A percentile compares a stretch with the other conserved stretches of the same genome.
These are phyloP conservation scores for Gorsachius magnificus DNA, from an alignment of 2,797 vertebrate species.

Conservation along the genomic window DNA sequence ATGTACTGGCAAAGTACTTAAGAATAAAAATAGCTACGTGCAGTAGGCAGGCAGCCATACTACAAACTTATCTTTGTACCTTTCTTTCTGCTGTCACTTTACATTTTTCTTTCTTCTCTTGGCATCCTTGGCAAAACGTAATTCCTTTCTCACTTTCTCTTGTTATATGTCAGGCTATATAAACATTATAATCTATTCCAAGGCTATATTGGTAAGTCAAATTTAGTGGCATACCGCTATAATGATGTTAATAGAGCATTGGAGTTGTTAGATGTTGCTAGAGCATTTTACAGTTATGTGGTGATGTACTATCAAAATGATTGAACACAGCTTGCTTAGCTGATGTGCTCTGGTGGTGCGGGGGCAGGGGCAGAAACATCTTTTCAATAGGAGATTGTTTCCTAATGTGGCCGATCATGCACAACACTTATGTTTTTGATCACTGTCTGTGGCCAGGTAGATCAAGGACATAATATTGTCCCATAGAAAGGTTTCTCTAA, in stretches of 20 bases:
- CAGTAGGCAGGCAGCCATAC: neutral
- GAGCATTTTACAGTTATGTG: neutral
- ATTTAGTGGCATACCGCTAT: neutral
- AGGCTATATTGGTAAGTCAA: neutral
- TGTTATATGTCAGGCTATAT: neutral
- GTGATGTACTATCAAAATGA: neutral
- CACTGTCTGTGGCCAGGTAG: neutral
- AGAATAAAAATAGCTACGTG: neutral
- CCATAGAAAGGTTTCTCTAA: neutral
- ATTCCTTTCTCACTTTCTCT: neutral
- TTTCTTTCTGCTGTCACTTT: neutral
- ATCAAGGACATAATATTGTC: neutral
- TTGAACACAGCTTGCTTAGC: neutral
- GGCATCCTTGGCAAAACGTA: neutral
- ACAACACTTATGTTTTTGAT: neutral
- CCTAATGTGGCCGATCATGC: neutral
- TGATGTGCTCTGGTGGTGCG: neutral
- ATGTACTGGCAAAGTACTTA: neutral
- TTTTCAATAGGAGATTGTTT: neutral
- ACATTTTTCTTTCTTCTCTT: neutral
- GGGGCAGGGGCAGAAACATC: neutral
- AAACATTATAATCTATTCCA: neutral
- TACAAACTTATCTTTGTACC: neutral
- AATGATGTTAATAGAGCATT: neutral
- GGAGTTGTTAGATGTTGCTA: neutral